These are phyloP conservation scores for Helarctos malayanus DNA, from an alignment of 2,797 vertebrate genomes.

Conservation along the genomic window DNA sequence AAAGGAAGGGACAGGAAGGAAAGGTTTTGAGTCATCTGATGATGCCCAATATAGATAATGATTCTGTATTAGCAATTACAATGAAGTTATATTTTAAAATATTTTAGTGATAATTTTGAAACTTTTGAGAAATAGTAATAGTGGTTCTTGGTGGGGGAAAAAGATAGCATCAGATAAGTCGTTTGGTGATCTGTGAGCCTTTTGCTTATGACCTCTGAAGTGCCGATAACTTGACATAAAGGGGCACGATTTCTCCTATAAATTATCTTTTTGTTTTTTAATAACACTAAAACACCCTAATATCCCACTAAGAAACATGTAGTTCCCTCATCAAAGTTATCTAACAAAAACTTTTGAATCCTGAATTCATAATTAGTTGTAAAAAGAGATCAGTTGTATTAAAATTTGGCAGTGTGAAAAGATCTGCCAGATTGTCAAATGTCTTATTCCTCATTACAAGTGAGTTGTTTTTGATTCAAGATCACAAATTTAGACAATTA, in stretches of 20 bases:
- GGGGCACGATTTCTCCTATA: neutral
- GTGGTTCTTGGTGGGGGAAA: neutral
- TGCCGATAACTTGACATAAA: neutral
- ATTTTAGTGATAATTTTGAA: constrained; percentile 26
- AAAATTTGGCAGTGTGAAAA: neutral
- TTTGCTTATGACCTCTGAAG: constrained; percentile 34
- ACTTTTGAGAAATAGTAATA: neutral
- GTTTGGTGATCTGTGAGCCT: neutral
- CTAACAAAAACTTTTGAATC: constrained; percentile 9
- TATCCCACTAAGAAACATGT: neutral
- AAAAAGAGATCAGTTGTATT: neutral
- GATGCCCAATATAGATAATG: neutral
- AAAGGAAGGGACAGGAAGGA: neutral
- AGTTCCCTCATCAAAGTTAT: neutral
- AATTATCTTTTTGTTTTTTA: constrained; percentile 8
- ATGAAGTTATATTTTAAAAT: neutral
- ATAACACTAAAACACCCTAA: neutral
- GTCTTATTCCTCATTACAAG: neutral
- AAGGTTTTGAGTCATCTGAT: neutral
- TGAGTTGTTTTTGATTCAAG: neutral
- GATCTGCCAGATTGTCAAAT: neutral
- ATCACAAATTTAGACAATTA: neutral
- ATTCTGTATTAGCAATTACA: neutral
- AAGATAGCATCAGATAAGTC: neutral
- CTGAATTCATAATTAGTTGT: neutral